These are phyloP conservation scores for Neelides sp. DNA, from an alignment of 1,140 invertebrate genomes.

Conservation along the genomic window DNA sequence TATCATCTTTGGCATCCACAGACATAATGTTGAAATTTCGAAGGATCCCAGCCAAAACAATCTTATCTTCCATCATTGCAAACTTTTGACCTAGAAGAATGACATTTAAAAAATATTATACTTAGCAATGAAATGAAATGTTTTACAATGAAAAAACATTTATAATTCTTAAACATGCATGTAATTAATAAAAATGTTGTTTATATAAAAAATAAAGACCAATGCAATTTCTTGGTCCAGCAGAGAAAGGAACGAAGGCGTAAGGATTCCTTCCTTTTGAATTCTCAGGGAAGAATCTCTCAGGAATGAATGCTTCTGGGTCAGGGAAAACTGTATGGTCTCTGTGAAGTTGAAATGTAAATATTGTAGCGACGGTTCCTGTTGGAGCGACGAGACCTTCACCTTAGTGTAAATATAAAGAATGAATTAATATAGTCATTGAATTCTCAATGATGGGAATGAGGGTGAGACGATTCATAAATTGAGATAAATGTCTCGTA, in stretches of 20 bases:
- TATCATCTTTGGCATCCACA: slow-evolving; percentile 53
- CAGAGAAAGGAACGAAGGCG: slow-evolving; percentile 40
- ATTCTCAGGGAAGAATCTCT: slow-evolving; percentile 42
- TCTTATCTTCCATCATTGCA: slow-evolving; percentile 45
- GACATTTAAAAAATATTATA: too few species aligned
- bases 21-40: slow-evolving; percentile 38
- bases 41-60: slow-evolving; percentile 38
- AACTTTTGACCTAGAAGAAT: slow-evolving; percentile 43
- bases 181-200: too few species aligned
- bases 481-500: slow-evolving; percentile 20
- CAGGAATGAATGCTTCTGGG: slow-evolving; percentile 43
- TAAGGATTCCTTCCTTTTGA: slow-evolving; percentile 31
- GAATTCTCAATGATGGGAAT: too few species aligned
- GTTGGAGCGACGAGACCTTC: slow-evolving; percentile 13
- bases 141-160: too few species aligned
- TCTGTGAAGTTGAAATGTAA: slow-evolving; percentile 38
- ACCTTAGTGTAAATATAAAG: neutral
- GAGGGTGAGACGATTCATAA: too few species aligned
- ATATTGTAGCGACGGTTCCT: slow-evolving; percentile 16
- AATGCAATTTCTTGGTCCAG: slow-evolving; percentile 39
- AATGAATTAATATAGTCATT: neutral
- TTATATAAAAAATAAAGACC: too few species aligned
- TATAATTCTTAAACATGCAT: too few species aligned
- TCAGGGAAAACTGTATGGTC: slow-evolving; percentile 40
- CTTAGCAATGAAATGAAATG: too few species aligned